Percentiles rank a stretch among this genome's conserved stretches.
phyloP scores from a whole-genome alignment of 2,888 invertebrate genomes.

The Scrobipalpa atriplicella region DNA sequence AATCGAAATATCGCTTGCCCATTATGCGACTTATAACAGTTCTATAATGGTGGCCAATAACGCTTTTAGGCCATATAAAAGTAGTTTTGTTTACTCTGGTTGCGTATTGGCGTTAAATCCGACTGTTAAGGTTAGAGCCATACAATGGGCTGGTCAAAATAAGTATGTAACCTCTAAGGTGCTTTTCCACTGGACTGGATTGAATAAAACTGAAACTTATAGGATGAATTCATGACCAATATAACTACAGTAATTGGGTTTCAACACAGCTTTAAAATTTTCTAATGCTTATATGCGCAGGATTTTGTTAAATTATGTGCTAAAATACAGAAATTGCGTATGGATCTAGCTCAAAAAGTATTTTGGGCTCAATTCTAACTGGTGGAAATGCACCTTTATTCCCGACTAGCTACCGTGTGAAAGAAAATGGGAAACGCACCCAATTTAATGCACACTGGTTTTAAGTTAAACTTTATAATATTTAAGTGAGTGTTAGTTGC shows the following conservation, averaged over 20 bases:
- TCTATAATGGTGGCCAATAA: neutral
- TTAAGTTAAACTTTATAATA: conserved; percentile 20
- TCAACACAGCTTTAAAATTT: too few relatives aligned
- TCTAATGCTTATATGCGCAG: too few relatives aligned
- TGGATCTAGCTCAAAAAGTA: too few relatives aligned
- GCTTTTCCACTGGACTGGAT: neutral
- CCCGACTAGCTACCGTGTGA: conserved; percentile 24
- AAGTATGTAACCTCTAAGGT: conserved; percentile 25
- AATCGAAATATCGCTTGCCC: neutral
- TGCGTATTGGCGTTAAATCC: conserved; percentile 64
- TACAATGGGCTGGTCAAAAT: conserved; percentile 31
- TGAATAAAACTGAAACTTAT: too few relatives aligned
- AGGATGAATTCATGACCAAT: too few relatives aligned
- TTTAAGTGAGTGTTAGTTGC: neutral
- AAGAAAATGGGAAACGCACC: conserved; percentile 17
- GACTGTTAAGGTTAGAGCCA: conserved; percentile 38
- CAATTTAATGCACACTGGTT: conserved; percentile 22
- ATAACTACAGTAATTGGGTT: too few relatives aligned
- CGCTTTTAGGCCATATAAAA: conserved; percentile 18
- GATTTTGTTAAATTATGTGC: too few relatives aligned
- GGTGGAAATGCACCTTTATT: neutral
- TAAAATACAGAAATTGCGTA: too few relatives aligned
- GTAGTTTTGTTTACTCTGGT: conserved; percentile 39
- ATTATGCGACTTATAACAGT: conserved; percentile 6
- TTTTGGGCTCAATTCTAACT: neutral